These are phyloP conservation scores for Eutolmus rufibarbis DNA, from an alignment of 2,888 invertebrate genomes.

Conservation along the genomic window DNA sequence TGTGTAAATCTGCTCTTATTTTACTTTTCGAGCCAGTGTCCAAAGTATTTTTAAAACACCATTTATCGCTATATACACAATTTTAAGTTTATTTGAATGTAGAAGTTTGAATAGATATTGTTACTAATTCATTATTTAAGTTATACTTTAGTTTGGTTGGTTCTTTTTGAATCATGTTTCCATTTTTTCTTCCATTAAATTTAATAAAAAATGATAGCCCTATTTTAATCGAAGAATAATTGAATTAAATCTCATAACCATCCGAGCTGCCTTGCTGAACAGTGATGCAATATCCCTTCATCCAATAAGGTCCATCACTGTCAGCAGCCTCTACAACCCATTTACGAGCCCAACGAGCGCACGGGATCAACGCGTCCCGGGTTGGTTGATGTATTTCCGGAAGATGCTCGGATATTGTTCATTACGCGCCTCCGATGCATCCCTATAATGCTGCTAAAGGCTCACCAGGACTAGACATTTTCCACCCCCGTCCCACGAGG, in stretches of 20 bases:
- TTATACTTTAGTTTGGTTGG: not conserved
- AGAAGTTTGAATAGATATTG: no score
- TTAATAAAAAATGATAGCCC: not conserved
- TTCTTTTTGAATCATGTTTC: not conserved
- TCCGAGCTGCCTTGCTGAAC: not conserved
- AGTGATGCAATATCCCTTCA: not conserved
- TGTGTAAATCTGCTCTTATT: no score
- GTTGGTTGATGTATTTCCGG: not conserved
- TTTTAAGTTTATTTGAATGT: no score
- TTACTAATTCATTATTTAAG: no score
- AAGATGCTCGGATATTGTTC: not conserved
- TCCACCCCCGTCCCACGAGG: not conserved
- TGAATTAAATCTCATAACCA: not conserved
- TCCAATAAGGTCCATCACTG: not conserved
- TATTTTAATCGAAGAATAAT: not conserved
- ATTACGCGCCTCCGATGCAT: not conserved
- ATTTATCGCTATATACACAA: no score
- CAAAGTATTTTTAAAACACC: no score
- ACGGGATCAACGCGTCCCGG: not conserved
- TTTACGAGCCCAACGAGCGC: no score
- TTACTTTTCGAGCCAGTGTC: no score
- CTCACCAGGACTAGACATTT: not conserved
- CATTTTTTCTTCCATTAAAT: not conserved
- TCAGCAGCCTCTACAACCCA: not conserved
- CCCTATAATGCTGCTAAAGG: not conserved